These are phyloP conservation scores for Orientallactaga sibirica DNA, from an alignment of 2,797 vertebrate genomes.

Conservation along the genomic window DNA sequence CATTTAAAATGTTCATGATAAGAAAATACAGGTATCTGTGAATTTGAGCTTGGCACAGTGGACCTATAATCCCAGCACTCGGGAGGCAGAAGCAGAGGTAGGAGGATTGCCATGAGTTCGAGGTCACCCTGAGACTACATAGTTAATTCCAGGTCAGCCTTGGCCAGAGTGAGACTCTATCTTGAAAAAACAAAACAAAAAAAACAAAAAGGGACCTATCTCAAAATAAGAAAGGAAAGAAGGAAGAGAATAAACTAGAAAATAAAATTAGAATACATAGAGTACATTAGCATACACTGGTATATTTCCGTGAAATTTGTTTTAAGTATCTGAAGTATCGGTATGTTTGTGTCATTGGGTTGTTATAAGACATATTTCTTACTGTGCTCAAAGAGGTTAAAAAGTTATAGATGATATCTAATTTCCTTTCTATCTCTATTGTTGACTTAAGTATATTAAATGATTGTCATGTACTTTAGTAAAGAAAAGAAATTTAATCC, in stretches of 20 bases:
- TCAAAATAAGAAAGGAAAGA: neutral
- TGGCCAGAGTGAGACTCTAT: too few species aligned
- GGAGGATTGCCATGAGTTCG: neutral
- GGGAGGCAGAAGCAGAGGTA: too few species aligned
- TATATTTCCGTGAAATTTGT: neutral
- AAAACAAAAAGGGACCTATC: neutral
- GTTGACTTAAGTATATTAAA: neutral
- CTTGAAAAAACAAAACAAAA: too few species aligned
- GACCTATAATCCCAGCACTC: neutral
- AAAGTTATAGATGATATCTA: constrained; percentile 20
- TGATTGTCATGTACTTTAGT: neutral
- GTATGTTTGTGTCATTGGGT: neutral
- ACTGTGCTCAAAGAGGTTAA: constrained; percentile 16
- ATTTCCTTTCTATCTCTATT: neutral
- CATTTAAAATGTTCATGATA: neutral
- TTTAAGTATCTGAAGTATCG: neutral
- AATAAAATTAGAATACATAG: neutral
- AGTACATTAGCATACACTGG: neutral
- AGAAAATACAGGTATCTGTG: too few species aligned
- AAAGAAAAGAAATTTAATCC: constrained; percentile 34
- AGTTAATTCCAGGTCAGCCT: too few species aligned
- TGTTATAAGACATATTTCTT: constrained; percentile 2
- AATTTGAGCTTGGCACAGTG: too few species aligned
- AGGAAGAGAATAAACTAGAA: neutral
- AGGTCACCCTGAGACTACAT: neutral